Evolutionary conservation across 2,797 vertebrate genomes (phyloP).

Genomic region (Eospalax fontanierii): DNA sequence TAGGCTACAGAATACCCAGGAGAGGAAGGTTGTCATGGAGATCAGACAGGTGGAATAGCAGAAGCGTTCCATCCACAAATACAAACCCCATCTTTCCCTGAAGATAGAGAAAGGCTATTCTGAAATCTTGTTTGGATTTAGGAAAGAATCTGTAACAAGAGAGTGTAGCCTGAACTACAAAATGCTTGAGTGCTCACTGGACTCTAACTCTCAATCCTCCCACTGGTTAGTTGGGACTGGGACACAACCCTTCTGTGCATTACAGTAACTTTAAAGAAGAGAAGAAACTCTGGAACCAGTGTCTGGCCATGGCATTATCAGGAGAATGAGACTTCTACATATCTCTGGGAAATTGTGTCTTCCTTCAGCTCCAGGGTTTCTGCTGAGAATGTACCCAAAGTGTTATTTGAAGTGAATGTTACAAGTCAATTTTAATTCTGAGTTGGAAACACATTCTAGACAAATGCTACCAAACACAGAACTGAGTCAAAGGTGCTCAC

Average conservation of each 20-base stretch:
- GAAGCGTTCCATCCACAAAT: not conserved
- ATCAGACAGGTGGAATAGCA: not conserved
- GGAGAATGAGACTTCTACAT: not conserved
- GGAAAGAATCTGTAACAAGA: not conserved
- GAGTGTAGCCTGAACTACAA: not conserved
- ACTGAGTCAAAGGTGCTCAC: not conserved
- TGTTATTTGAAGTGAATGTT: slow-evolving; percentile 1
- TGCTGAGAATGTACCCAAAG: not conserved
- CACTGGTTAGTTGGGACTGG: not conserved
- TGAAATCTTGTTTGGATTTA: not conserved
- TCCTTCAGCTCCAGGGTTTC: not conserved
- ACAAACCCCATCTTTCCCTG: not conserved
- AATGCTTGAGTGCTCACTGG: not conserved
- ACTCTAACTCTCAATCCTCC: not conserved
- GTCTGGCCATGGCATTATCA: not conserved
- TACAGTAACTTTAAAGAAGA: not conserved
- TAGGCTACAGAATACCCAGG: not conserved
- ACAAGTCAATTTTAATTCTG: not conserved
- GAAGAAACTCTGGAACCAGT: not conserved
- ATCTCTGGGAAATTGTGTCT: not conserved
- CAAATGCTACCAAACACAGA: not conserved
- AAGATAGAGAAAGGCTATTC: not conserved
- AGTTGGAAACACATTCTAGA: not conserved
- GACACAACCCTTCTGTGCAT: not conserved
- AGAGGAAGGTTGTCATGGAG: not conserved